A percentile compares a stretch with the other conserved stretches of the same genome.
Evolutionary conservation across 1,140 invertebrate genomes (phyloP).

Genomic region (Orussus abietinus): DNA sequence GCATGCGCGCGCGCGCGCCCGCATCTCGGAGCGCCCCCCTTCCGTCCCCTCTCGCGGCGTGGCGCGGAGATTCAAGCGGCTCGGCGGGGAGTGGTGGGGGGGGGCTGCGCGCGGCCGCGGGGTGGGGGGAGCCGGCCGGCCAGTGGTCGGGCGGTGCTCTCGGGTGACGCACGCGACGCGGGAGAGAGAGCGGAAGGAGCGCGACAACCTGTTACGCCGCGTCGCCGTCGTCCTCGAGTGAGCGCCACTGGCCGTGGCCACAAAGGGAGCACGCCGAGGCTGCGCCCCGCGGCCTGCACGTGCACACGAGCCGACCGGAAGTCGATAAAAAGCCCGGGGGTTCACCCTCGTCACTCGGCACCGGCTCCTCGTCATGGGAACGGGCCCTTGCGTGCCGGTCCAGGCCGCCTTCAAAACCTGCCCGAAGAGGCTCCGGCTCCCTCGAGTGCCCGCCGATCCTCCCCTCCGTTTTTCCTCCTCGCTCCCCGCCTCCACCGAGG

Average conservation of each 20-base stretch:
- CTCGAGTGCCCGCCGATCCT: not conserved
- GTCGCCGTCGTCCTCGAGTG: slow-evolving; percentile 21
- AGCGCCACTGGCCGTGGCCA: slow-evolving; percentile 38
- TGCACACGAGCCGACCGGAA: slow-evolving; percentile 53
- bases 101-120: too few relatives aligned
- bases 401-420: slow-evolving; percentile 19
- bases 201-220: slow-evolving; percentile 1
- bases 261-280: slow-evolving; percentile 42
- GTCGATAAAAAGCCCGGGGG: slow-evolving; percentile 54
- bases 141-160: too few relatives aligned
- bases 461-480: slow-evolving; percentile 2
- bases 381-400: slow-evolving; percentile 16
- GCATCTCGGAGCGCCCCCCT: too few relatives aligned
- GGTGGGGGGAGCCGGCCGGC: too few relatives aligned
- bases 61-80: too few relatives aligned
- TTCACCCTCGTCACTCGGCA: slow-evolving; percentile 53
- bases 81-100: too few relatives aligned
- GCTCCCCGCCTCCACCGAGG: not conserved
- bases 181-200: slow-evolving; percentile 3
- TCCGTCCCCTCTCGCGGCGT: too few relatives aligned
- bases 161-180: too few relatives aligned
- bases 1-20: too few relatives aligned
- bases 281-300: slow-evolving; percentile 35
- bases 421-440: slow-evolving; percentile 14
- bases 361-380: slow-evolving; percentile 32